These are phyloP conservation scores for Lerista edwardsae DNA, from an alignment of 2,797 vertebrate genomes.

Conservation along the genomic window DNA sequence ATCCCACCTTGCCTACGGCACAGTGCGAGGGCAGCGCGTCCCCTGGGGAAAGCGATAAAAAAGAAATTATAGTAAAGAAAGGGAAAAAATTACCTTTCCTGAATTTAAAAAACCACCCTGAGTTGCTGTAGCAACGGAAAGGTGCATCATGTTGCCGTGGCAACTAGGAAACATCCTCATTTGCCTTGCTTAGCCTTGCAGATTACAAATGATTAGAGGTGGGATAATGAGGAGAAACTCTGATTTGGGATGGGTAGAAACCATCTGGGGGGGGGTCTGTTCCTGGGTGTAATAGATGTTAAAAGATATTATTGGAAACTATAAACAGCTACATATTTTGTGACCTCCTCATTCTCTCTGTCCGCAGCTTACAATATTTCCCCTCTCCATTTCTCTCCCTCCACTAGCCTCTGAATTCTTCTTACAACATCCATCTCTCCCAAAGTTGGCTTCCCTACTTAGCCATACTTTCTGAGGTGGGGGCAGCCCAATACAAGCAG, in stretches of 20 bases:
- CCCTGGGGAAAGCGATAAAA: slow-evolving; percentile 63
- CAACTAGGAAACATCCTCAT: slow-evolving; percentile 80
- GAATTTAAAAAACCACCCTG: slow-evolving; percentile 80
- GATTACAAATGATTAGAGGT: slow-evolving; percentile 41
- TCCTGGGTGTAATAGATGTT: neutral
- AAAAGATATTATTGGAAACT: neutral
- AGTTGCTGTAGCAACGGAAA: slow-evolving; percentile 84
- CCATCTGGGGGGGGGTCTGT: neutral
- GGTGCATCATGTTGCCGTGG: slow-evolving; percentile 83
- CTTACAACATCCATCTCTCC: too few relatives aligned
- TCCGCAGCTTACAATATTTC: neutral
- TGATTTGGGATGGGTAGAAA: neutral
- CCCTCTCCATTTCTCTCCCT: neutral
- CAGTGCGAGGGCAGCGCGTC: slow-evolving; percentile 35
- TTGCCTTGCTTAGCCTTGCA: slow-evolving; percentile 59
- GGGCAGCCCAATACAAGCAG: too few relatives aligned
- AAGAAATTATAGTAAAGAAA: slow-evolving; percentile 53
- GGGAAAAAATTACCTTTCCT: slow-evolving; percentile 81
- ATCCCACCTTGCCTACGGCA: slow-evolving; percentile 59
- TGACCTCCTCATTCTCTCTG: neutral
- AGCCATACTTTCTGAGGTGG: neutral
- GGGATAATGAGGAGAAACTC: slow-evolving; percentile 47
- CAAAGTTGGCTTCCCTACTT: neutral
- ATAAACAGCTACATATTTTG: neutral
- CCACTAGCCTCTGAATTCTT: neutral